Conservation (phyloP, 2,888 invertebrate species). For the Dolomedes plantarius region DNA sequence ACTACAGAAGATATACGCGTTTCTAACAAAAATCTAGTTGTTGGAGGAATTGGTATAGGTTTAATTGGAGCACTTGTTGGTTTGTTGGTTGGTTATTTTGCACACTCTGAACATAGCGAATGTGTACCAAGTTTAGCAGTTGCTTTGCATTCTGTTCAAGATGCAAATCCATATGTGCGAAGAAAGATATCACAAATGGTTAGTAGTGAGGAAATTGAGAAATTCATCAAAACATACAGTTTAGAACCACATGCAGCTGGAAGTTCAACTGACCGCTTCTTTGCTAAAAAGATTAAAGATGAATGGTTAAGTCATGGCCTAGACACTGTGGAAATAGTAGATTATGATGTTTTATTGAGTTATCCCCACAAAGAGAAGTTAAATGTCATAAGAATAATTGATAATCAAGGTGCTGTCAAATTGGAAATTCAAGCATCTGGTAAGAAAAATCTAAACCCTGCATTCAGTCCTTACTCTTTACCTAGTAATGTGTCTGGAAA, state of each 20-base stretch:
- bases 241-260: slow-evolving; percentile 72
- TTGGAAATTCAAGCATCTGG: slow-evolving; percentile 53
- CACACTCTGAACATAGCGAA: slow-evolving; percentile 71
- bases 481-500: slow-evolving; percentile 74
- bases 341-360: slow-evolving; percentile 73
- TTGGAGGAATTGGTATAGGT: slow-evolving; percentile 70
- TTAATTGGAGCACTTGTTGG: slow-evolving; percentile 72
- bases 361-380: slow-evolving; percentile 70
- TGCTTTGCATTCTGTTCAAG: slow-evolving; percentile 72
- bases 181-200: slow-evolving; percentile 70
- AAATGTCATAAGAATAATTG: slow-evolving; percentile 72
- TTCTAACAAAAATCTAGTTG: slow-evolving; percentile 55
- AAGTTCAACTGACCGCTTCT: slow-evolving; percentile 69
- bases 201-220: slow-evolving; percentile 60
- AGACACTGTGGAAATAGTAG: slow-evolving; percentile 71
- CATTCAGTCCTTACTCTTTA: slow-evolving; percentile 75
- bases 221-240: slow-evolving; percentile 70
- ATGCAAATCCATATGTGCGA: slow-evolving; percentile 73
- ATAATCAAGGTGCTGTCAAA: slow-evolving; percentile 42
- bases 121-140: slow-evolving; percentile 72
- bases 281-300: slow-evolving; percentile 69
- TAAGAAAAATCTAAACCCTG: slow-evolving; percentile 71
- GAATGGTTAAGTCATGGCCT: slow-evolving; percentile 72
- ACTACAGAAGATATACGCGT: slow-evolving; percentile 72
- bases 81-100: slow-evolving; percentile 73